Evolutionary conservation across 2,797 vertebrate species (phyloP).

Genomic region (Sebastes alutus): DNA sequence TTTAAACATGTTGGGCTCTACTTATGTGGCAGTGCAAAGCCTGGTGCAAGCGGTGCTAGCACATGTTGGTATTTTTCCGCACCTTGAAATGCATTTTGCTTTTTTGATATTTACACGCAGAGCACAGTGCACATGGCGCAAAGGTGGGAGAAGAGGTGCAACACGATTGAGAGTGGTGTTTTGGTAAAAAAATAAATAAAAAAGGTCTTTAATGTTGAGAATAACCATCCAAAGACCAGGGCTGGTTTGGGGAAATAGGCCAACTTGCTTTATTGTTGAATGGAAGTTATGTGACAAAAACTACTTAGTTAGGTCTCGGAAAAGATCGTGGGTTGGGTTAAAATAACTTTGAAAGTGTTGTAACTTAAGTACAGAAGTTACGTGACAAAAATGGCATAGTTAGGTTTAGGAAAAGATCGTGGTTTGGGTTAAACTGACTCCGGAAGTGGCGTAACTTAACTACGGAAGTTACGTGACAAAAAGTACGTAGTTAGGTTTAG

Average conservation of each 20-base stretch:
- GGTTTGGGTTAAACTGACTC: no score
- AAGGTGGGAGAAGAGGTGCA: background rate
- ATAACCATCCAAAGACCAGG: background rate
- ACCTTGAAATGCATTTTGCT: background rate
- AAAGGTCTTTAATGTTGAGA: background rate
- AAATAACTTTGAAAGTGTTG: no score
- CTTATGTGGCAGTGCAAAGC: constrained; percentile 32
- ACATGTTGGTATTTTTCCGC: background rate
- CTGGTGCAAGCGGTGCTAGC: background rate
- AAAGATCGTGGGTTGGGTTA: no score
- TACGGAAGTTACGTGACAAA: no score
- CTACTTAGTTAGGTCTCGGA: no score
- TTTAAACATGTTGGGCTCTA: constrained; percentile 1
- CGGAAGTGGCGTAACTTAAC: no score
- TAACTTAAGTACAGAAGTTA: no score
- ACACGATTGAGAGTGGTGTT: background rate
- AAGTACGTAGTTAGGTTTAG: no score
- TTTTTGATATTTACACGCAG: background rate
- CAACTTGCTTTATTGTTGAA: background rate
- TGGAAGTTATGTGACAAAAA: background rate
- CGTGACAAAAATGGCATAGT: no score
- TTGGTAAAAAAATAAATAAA: background rate
- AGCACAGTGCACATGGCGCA: background rate
- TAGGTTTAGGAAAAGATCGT: no score
- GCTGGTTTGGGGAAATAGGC: background rate